phyloP scores from a whole-genome alignment of 2,888 invertebrate genomes.

The Operophtera brumata region DNA sequence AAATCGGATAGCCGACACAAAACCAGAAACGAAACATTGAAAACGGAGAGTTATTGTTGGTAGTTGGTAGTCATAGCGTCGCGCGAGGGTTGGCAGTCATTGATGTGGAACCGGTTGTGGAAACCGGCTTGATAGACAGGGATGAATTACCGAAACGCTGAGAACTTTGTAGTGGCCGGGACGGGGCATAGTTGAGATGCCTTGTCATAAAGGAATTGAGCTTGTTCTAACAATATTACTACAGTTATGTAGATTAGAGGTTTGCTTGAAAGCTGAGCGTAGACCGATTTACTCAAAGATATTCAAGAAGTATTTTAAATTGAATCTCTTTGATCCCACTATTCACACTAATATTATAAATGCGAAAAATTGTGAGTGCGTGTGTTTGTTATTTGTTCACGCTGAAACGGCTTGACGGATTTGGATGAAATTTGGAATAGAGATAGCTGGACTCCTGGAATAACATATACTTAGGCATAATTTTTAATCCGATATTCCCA shows the following conservation, averaged over 20 bases:
- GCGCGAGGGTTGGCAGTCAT: slow-evolving; percentile 70
- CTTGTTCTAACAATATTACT: slow-evolving; percentile 12
- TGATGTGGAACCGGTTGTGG: slow-evolving; percentile 77
- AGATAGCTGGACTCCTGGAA: no score
- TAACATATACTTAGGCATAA: no score
- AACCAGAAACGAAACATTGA: slow-evolving; percentile 11
- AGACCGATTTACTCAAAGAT: no score
- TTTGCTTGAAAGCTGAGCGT: not conserved
- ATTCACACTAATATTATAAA: no score
- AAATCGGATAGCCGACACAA: slow-evolving; percentile 17
- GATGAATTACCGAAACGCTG: slow-evolving; percentile 70
- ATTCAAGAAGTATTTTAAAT: no score
- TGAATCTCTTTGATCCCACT: no score
- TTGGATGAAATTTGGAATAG: no score
- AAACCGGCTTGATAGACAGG: slow-evolving; percentile 71
- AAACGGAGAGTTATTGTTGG: slow-evolving; percentile 15
- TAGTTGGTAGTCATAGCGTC: slow-evolving; percentile 27
- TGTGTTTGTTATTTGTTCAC: no score
- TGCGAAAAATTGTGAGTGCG: no score
- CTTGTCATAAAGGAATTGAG: slow-evolving; percentile 15
- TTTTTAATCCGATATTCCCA: no score
- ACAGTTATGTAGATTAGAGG: slow-evolving; percentile 12
- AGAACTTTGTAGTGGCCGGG: slow-evolving; percentile 48
- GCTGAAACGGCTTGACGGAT: no score
- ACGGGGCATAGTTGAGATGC: slow-evolving; percentile 39